Evolutionary conservation across 2,888 invertebrate genomes (phyloP), one percentile per base, ranked within the genome.

Genomic region (Aethes cnicana): DNA sequence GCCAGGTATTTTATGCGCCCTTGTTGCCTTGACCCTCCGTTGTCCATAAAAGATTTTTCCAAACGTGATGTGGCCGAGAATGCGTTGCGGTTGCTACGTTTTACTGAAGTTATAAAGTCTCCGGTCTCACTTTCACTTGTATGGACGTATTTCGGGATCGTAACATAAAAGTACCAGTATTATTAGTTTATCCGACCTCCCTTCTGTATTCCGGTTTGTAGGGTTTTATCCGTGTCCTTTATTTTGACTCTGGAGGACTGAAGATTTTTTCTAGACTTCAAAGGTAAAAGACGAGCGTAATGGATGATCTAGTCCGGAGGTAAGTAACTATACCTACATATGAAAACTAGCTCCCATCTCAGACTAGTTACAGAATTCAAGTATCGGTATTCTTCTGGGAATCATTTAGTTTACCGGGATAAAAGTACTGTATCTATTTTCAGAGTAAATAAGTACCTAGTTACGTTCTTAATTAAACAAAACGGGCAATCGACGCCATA

Each of bases 31-130:
- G 62, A 59, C 69, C 69, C 66, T 65, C 54, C 55, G 56, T 56
- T 59, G 57, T 56, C 62, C 64, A 69, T 72, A 69, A 72, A 72
- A 66, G 65, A 66, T 66, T 70, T 66, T 70, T 63, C 60, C 59
- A 53, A 63, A 67, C 67, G 71, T 70, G 71, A 66, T 62, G 66
- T 61, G 56, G 33, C 58, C 47, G 62, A 61, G 64, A 68, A 68
- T 68, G 60, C 68, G 62, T 64, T 64, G 68, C 59, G 69, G 70
- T 63, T 66, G 69, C 76, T 69, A 73, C 69, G 64, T 78, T 81
- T 79, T 75, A 77, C 67, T 72, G 63, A 59, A 59, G 74, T 68
- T 72, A 66, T 77, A 72, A 77, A 78, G 67, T 72, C 72, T 74
- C 50, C 65, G 73, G 73, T 72, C 66, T 67, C 64, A 62, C 63